phyloP scores from a whole-genome alignment of 92 coral and sea anemone species.

The Paragorgia papillata region DNA sequence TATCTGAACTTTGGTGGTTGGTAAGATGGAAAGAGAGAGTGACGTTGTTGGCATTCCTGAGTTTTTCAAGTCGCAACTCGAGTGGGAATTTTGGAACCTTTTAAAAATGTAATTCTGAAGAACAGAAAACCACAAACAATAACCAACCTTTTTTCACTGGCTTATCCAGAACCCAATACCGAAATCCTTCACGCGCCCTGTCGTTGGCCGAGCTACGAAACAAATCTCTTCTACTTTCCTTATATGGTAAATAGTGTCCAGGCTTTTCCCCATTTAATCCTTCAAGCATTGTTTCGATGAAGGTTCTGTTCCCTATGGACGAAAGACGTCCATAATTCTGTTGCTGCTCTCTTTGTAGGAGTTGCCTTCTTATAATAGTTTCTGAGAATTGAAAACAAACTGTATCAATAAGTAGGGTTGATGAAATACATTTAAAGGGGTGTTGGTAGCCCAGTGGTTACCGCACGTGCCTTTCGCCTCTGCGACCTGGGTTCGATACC shows the following conservation, averaged over 20 bases:
- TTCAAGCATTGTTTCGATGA: constrained; percentile 71
- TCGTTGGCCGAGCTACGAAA: constrained; percentile 96
- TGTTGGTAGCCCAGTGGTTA: too few relatives aligned
- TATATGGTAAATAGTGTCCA: constrained; percentile 81
- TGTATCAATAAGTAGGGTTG: too few relatives aligned
- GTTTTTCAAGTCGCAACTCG: too few relatives aligned
- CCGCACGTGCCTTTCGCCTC: too few relatives aligned
- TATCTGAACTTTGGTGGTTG: too few relatives aligned
- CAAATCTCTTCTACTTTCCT: constrained; percentile 77
- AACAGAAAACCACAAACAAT: too few relatives aligned
- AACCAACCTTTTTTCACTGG: constrained; percentile 71
- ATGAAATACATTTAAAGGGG: too few relatives aligned
- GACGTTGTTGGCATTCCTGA: too few relatives aligned
- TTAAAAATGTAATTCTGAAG: too few relatives aligned
- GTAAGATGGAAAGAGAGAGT: too few relatives aligned
- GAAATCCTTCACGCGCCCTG: constrained; percentile 89
- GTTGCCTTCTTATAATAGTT: not conserved
- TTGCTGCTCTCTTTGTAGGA: constrained; percentile 60
- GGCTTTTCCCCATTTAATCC: constrained; percentile 87
- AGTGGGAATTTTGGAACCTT: too few relatives aligned
- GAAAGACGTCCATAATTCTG: constrained; percentile 84
- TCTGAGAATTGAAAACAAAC: not conserved
- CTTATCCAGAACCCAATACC: constrained; percentile 94
- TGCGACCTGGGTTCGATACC: too few relatives aligned
- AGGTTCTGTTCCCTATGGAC: constrained; percentile 80